Evolutionary conservation across 2,797 vertebrate genomes (phyloP).

Genomic region (Pelochelys cantorii): DNA sequence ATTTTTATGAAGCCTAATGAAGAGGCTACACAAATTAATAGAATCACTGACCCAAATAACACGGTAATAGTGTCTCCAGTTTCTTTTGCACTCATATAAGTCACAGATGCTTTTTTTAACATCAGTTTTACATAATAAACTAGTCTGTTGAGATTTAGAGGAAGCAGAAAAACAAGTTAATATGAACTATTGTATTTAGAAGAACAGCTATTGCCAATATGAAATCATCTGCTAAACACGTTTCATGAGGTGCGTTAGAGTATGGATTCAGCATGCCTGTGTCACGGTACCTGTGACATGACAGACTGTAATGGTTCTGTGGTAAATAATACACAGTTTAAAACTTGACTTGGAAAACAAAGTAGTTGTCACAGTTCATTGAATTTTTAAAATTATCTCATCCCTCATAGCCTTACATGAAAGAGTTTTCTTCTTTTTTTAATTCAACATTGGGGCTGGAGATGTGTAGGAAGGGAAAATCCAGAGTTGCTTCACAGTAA

Average conservation of each 20-base stretch:
- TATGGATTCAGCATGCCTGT: conserved; percentile 2
- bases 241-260: neutral
- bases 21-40: neutral
- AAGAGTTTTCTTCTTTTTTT: conserved; percentile 14
- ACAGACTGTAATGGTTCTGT: conserved; percentile 2
- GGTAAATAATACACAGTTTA: conserved; percentile 37
- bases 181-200: conserved; percentile 2
- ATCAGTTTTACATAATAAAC: neutral
- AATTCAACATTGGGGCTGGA: neutral
- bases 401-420: conserved; percentile 35
- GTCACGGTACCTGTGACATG: neutral
- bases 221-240: neutral
- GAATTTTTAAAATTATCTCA: conserved; percentile 41
- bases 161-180: neutral
- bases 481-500: conserved; percentile 18
- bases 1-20: neutral
- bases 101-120: conserved; percentile 3
- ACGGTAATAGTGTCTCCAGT: neutral
- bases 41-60: neutral
- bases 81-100: neutral
- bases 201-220: neutral
- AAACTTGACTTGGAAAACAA: conserved; percentile 48
- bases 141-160: neutral
- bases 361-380: conserved; percentile 2
- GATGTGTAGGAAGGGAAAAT: neutral